Conservation (phyloP, 1,140 invertebrate genomes). For the Holotrichia oblita region DNA sequence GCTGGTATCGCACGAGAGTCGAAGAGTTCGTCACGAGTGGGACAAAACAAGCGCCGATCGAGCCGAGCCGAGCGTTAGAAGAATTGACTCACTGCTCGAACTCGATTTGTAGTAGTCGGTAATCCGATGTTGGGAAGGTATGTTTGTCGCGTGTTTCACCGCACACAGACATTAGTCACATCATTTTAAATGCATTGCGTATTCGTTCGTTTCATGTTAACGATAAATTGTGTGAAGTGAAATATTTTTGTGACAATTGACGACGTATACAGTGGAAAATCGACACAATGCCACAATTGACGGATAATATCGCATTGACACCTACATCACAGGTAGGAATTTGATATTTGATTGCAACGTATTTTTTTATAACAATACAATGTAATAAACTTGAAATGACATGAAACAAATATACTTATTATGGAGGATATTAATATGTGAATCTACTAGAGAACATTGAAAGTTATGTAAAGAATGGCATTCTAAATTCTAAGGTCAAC, state of each 20-base stretch:
- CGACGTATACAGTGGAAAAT: neutral
- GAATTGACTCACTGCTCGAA: neutral
- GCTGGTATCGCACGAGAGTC: neutral
- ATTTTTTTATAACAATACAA: no score
- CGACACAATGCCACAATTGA: constrained; percentile 22
- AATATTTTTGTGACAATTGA: constrained; percentile 1
- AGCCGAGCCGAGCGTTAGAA: neutral
- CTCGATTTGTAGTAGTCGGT: neutral
- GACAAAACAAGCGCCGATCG: neutral
- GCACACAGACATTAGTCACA: neutral
- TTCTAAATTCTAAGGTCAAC: no score
- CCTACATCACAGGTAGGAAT: constrained; percentile 25
- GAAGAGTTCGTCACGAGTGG: neutral
- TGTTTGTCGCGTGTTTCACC: neutral
- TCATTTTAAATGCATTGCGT: constrained; percentile 20
- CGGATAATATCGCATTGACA: constrained; percentile 19
- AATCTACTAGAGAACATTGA: no score
- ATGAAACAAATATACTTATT: no score
- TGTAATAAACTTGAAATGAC: no score
- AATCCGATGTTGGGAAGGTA: neutral
- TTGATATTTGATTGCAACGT: neutral
- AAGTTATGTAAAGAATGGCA: no score
- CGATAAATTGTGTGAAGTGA: constrained; percentile 13
- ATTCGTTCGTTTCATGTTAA: neutral
- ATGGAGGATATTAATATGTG: no score